These are phyloP conservation scores for Ricordea florida DNA, from an alignment of 92 coral and sea anemone species.

Conservation along the genomic window DNA sequence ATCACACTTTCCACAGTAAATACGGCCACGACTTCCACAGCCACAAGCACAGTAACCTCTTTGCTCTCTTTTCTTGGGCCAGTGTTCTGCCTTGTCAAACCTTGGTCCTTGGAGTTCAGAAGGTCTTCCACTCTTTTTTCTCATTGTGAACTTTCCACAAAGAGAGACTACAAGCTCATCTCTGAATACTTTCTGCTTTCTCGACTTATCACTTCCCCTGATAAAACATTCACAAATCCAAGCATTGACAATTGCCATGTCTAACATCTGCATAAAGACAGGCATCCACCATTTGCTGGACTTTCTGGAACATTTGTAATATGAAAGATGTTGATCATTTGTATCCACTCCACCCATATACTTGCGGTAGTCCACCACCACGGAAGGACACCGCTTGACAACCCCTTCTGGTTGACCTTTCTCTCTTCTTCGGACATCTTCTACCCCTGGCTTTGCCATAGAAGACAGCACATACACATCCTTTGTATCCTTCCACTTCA, in stretches of 20 bases:
- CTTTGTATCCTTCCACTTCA: conserved; percentile 36
- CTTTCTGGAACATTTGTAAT: conserved; percentile 27
- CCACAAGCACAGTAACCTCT: not conserved
- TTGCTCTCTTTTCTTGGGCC: not conserved
- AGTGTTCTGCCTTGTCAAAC: not conserved
- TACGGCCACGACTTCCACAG: not conserved
- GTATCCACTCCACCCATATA: conserved; percentile 32
- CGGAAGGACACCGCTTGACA: conserved; percentile 33
- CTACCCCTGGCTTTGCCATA: conserved; percentile 31
- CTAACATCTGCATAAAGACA: conserved; percentile 22
- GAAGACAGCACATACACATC: conserved; percentile 28
- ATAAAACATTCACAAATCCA: conserved; percentile 20
- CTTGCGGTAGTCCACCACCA: conserved; percentile 32
- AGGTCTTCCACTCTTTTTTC: not conserved
- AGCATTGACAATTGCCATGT: conserved; percentile 27
- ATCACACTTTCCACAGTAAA: too few relatives aligned
- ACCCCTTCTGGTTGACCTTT: conserved; percentile 26
- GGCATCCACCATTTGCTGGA: conserved; percentile 37
- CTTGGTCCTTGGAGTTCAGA: not conserved
- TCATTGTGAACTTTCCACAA: not conserved
- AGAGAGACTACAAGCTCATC: not conserved
- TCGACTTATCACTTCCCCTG: conserved; percentile 7
- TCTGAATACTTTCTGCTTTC: conserved; percentile 7
- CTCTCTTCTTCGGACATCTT: conserved; percentile 24
- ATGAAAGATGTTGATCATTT: conserved; percentile 27